Evolutionary conservation across 2,113 vertebrate species (phyloP).

Genomic region (Motacilla tschutschensis): DNA sequence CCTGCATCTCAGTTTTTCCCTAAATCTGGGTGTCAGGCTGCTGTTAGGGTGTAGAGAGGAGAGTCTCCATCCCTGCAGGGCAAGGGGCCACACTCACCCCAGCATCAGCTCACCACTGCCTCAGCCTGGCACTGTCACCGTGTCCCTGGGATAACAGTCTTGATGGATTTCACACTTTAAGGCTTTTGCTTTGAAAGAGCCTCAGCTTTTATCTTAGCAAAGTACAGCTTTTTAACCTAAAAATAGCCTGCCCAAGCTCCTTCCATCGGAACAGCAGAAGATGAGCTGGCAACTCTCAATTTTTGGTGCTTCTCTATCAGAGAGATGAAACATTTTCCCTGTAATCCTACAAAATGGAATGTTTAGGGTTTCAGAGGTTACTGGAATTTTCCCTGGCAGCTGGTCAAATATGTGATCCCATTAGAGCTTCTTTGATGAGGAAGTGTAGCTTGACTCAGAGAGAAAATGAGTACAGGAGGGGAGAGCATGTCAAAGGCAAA

Average conservation of each 20-base stretch:
- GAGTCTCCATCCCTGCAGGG: background rate
- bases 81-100: background rate
- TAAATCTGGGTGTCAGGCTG: background rate
- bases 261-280: slow-evolving; percentile 45
- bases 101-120: background rate
- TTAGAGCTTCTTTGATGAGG: slow-evolving; percentile 64
- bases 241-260: slow-evolving; percentile 53
- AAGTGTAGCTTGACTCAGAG: slow-evolving; percentile 42
- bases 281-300: slow-evolving; percentile 55
- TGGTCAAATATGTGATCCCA: slow-evolving; percentile 60
- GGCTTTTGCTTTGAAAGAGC: slow-evolving; percentile 57
- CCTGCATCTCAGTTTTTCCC: background rate
- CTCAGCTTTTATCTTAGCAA: slow-evolving; percentile 62
- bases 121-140: background rate
- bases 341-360: slow-evolving; percentile 62
- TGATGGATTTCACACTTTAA: slow-evolving; percentile 54
- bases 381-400: slow-evolving; percentile 67
- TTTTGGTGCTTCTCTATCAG: slow-evolving; percentile 59
- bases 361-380: slow-evolving; percentile 42
- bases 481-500: slow-evolving; percentile 8
- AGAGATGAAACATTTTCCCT: slow-evolving; percentile 57
- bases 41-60: background rate
- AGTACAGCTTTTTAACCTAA: slow-evolving; percentile 64
- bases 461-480: slow-evolving; percentile 22
- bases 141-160: background rate